Conservation (phyloP, 2,888 invertebrate genomes). For the Plagodis dolabraria region DNA sequence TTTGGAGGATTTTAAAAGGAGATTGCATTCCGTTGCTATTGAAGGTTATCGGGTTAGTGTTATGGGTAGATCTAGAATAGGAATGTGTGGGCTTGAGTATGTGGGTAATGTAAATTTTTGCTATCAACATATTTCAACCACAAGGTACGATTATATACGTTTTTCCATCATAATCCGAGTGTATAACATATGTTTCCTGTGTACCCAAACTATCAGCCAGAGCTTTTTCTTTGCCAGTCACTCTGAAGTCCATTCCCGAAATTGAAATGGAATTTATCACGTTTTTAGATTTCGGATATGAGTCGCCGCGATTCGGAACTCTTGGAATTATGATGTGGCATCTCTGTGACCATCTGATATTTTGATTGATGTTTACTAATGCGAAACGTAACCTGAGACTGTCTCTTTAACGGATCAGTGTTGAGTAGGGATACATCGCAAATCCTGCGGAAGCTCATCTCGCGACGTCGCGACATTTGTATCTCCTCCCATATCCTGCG, state of each 20-base stretch:
- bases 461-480: constrained; percentile 56
- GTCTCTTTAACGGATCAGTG: not conserved
- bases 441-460: constrained; percentile 75
- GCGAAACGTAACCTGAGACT: not conserved
- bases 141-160: constrained; percentile 13
- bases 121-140: constrained; percentile 29
- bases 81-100: constrained; percentile 36
- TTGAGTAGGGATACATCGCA: constrained; percentile 37
- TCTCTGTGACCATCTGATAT: constrained; percentile 7
- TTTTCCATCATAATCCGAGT: constrained; percentile 37
- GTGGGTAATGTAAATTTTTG: constrained; percentile 36
- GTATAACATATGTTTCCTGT: constrained; percentile 43
- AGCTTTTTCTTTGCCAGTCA: constrained; percentile 57
- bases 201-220: constrained; percentile 45
- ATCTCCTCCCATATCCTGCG: constrained; percentile 75
- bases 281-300: constrained; percentile 47
- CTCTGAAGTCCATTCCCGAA: constrained; percentile 48
- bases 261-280: constrained; percentile 52
- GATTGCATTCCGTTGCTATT: constrained; percentile 30
- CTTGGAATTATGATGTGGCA: constrained; percentile 4
- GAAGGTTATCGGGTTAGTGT: constrained; percentile 33
- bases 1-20: constrained; percentile 23
- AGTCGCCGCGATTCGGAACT: constrained; percentile 42
- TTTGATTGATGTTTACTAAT: not conserved
- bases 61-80: constrained; percentile 32